Percentiles rank a stretch among this genome's conserved stretches.
These are phyloP conservation scores for Gonocerus acuteangulatus DNA, from an alignment of 2,888 invertebrate genomes.

Conservation along the genomic window DNA sequence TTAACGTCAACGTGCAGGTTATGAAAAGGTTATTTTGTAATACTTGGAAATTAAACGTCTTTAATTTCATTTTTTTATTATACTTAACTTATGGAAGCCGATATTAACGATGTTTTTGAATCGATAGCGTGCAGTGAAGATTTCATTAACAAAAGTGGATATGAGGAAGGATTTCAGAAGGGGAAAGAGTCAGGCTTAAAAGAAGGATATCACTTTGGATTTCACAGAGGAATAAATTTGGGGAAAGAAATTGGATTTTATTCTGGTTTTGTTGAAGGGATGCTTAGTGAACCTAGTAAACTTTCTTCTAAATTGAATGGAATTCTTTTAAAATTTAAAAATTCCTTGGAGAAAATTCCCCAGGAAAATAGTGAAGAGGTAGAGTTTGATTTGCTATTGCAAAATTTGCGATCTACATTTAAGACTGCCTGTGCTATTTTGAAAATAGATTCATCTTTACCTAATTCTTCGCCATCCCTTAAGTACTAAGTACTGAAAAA, in stretches of 20 bases:
- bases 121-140: conserved; percentile 65
- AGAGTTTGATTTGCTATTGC: conserved; percentile 56
- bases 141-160: conserved; percentile 53
- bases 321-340: conserved; percentile 51
- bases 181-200: conserved; percentile 53
- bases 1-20: no score
- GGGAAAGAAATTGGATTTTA: conserved; percentile 73
- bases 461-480: conserved; percentile 29
- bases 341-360: conserved; percentile 58
- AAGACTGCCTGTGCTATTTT: conserved; percentile 58
- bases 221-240: conserved; percentile 65
- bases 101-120: conserved; percentile 67
- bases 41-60: no score
- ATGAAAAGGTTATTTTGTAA: no score
- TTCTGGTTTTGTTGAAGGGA: conserved; percentile 52
- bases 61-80: no score
- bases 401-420: conserved; percentile 59
- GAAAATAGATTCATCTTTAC: background rate
- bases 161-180: conserved; percentile 58
- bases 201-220: conserved; percentile 67
- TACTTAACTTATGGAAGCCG: conserved; percentile 44
- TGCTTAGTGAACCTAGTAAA: conserved; percentile 37
- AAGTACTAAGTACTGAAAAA: no score
- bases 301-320: conserved; percentile 47
- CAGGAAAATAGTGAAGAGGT: conserved; percentile 54